Conservation (phyloP, 2,797 vertebrate species). For the Helicolenus hilgendorfi region DNA sequence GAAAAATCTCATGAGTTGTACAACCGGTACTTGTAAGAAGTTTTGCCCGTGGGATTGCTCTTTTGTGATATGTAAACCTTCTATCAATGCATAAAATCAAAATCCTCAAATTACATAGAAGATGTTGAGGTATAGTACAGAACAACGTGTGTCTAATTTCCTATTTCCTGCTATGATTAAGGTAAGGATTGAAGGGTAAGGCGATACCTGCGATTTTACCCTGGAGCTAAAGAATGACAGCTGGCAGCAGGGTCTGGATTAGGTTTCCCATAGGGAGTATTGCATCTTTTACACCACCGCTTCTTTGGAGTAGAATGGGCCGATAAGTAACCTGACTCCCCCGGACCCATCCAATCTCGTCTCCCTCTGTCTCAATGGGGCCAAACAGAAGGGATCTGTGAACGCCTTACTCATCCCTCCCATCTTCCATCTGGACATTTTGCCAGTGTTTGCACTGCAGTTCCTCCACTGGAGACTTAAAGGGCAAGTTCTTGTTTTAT, state of each 20-base stretch:
- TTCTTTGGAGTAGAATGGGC: constrained; percentile 82
- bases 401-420: constrained; percentile 82
- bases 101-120: constrained; percentile 28
- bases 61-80: background rate
- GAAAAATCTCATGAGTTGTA: background rate
- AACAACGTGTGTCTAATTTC: constrained; percentile 44
- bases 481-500: constrained; percentile 43
- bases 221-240: constrained; percentile 85
- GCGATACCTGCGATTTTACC: constrained; percentile 84
- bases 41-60: background rate
- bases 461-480: constrained; percentile 69
- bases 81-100: constrained; percentile 9
- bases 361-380: constrained; percentile 82
- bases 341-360: constrained; percentile 84
- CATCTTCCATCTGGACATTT: constrained; percentile 87
- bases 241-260: constrained; percentile 87
- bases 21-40: background rate
- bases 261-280: constrained; percentile 86
- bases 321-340: constrained; percentile 85
- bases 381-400: constrained; percentile 85
- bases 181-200: constrained; percentile 83
- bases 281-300: constrained; percentile 86
- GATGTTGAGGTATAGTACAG: constrained; percentile 13
- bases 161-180: constrained; percentile 71
- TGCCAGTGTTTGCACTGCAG: constrained; percentile 70